A percentile compares a stretch with the other conserved stretches of the same genome.
Evolutionary conservation across 2,797 vertebrate genomes (phyloP).

Genomic region (Amphiprion clarkii): DNA sequence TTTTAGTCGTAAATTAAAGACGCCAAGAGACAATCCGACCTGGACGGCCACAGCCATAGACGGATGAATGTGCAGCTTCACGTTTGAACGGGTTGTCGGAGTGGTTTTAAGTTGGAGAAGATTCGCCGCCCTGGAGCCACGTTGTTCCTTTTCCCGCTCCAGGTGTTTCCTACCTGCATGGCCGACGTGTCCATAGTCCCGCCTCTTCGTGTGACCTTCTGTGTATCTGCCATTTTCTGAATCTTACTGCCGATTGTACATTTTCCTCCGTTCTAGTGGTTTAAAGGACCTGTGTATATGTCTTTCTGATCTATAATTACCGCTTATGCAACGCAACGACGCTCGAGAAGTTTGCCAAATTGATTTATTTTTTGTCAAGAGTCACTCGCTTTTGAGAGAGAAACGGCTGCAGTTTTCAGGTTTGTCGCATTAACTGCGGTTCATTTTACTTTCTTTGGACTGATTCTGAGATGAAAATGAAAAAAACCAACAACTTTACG

Average conservation of each 20-base stretch:
- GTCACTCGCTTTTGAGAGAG: slow-evolving; percentile 61
- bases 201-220: slow-evolving; percentile 70
- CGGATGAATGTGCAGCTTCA: slow-evolving; percentile 66
- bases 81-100: slow-evolving; percentile 41
- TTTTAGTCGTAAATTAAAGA: too few relatives aligned
- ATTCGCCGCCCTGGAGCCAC: slow-evolving; percentile 12
- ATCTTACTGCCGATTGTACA: slow-evolving; percentile 83
- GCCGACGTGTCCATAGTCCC: slow-evolving; percentile 77
- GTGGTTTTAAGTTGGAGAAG: too few relatives aligned
- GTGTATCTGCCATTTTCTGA: slow-evolving; percentile 78
- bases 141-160: slow-evolving; percentile 7
- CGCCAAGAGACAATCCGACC: slow-evolving; percentile 62
- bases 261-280: slow-evolving; percentile 71
- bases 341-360: slow-evolving; percentile 74
- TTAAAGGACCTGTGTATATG: slow-evolving; percentile 70
- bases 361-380: slow-evolving; percentile 45
- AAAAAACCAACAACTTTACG: slow-evolving; percentile 45
- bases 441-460: slow-evolving; percentile 58
- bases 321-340: slow-evolving; percentile 79
- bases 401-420: slow-evolving; percentile 59
- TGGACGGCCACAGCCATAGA: slow-evolving; percentile 65
- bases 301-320: slow-evolving; percentile 69
- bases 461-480: slow-evolving; percentile 59
- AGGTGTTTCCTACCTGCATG: slow-evolving; percentile 82
- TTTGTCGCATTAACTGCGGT: slow-evolving; percentile 51